phyloP scores from a whole-genome alignment of 2,888 invertebrate species.

The Lycocerus yunnanus region DNA sequence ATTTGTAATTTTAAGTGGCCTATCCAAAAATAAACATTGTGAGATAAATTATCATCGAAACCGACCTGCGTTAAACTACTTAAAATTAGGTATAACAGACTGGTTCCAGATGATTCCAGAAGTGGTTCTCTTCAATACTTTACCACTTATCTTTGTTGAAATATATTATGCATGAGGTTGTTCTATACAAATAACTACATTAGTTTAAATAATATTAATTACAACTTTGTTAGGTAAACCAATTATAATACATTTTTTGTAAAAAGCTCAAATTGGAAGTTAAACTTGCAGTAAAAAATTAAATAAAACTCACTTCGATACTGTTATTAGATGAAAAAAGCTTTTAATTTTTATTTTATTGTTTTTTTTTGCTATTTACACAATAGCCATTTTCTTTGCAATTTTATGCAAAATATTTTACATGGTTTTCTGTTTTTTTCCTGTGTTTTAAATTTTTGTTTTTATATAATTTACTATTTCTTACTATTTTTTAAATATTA shows the following conservation, averaged over 20 bases:
- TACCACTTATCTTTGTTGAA: constrained; percentile 30
- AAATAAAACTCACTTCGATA: too few relatives aligned
- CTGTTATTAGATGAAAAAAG: too few relatives aligned
- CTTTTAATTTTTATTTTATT: too few relatives aligned
- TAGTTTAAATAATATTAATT: background rate
- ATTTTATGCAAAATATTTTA: too few relatives aligned
- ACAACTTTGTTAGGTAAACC: background rate
- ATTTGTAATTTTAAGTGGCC: background rate
- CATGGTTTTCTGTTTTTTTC: too few relatives aligned
- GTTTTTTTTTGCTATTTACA: too few relatives aligned
- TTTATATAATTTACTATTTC: too few relatives aligned
- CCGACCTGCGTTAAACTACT: constrained; percentile 14
- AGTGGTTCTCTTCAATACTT: constrained; percentile 18
- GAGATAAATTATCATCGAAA: constrained; percentile 5
- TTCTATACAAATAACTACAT: background rate
- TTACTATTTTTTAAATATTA: too few relatives aligned
- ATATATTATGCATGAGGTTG: constrained; percentile 8
- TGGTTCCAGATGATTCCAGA: constrained; percentile 19
- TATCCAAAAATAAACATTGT: background rate
- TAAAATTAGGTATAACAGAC: constrained; percentile 19
- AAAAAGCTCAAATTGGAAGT: background rate
- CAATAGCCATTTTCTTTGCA: too few relatives aligned
- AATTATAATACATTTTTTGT: background rate
- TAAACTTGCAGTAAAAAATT: too few relatives aligned
- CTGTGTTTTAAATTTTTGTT: too few relatives aligned